Conservation (phyloP, 2,113 vertebrate genomes). For the Bungarus multicinctus region DNA sequence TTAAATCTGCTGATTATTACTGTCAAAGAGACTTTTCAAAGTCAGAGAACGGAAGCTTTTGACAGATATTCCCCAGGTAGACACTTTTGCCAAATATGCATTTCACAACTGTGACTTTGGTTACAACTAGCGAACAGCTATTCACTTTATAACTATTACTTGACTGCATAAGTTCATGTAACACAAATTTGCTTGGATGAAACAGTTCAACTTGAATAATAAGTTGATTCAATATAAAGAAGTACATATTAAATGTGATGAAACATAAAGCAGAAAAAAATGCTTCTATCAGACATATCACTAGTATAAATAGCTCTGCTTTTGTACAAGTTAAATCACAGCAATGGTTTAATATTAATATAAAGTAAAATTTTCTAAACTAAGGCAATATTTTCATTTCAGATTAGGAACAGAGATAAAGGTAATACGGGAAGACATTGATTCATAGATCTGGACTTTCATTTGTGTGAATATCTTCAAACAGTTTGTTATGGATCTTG, state of each 20-base stretch:
- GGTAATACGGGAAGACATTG: not conserved
- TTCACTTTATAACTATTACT: conserved; percentile 46
- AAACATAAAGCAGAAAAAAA: conserved; percentile 57
- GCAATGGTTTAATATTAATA: not conserved
- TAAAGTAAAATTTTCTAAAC: not conserved
- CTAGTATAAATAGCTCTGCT: conserved; percentile 32
- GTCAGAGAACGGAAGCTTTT: conserved; percentile 38
- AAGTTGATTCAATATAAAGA: conserved; percentile 46
- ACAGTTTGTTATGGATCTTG: not conserved
- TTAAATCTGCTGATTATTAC: conserved; percentile 50
- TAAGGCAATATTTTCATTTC: not conserved
- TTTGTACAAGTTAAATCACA: not conserved
- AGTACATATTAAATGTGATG: conserved; percentile 63
- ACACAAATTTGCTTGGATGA: conserved; percentile 38
- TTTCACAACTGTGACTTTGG: conserved; percentile 35
- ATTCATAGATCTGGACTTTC: not conserved
- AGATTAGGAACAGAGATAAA: not conserved
- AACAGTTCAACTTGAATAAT: conserved; percentile 32
- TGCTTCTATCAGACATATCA: conserved; percentile 55
- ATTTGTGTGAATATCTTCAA: not conserved
- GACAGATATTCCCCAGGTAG: conserved; percentile 37
- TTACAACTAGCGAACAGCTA: conserved; percentile 52
- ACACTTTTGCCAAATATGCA: conserved; percentile 10
- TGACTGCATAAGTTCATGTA: conserved; percentile 43
- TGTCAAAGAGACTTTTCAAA: conserved; percentile 55